Evolutionary conservation across 2,888 invertebrate species (phyloP), one percentile per base, ranked within the genome.

Genomic region (Amiota communis): DNA sequence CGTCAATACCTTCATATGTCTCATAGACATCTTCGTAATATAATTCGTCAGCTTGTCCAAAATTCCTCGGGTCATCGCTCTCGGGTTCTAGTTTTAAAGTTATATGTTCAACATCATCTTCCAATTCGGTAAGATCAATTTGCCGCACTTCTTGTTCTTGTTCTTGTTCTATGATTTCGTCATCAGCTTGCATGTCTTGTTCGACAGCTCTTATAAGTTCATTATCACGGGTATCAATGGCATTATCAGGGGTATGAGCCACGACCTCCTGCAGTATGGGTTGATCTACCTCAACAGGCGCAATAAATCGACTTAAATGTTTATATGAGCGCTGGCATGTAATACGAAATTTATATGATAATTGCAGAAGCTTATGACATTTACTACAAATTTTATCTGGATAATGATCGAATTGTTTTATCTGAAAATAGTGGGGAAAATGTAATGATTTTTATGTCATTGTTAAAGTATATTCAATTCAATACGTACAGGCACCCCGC

Each of bases 361-460:
- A 78, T 49, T 83, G 84, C 71, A 87, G 76, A 65, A 81, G 82
- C 46, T 82, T 86, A 1, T 81, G 75, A 73, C 87, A 87, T 73
- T 81, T 87, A 15, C 79, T 78, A 67, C 87, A 87, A 61, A 87
- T 87, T 76, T 88, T 87, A 70, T 87, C 88, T 11, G 87, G 87
- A 74, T 86, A 87, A 61, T 88, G 87, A 72, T 87, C 87, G 53
- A 83, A 88, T 73, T 86, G 83, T 59, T 84, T 87, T 17, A 87
- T 87, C 87, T 87, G 77, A 2, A 74, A 72, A 68, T 61, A n/a
- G n/a, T n/a, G n/a, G 64, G 65, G 56, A 63, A 56, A 17, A 17
- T 12, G 15, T 65, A 49, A 17, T 36, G 36, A 2, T 36, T 2
- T 36, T 36, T 36, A 36, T 36, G 36, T 36, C 11, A 53, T 2